phyloP scores from a whole-genome alignment of 2,113 vertebrate genomes.

The Paracanthobrama guichenoti region DNA sequence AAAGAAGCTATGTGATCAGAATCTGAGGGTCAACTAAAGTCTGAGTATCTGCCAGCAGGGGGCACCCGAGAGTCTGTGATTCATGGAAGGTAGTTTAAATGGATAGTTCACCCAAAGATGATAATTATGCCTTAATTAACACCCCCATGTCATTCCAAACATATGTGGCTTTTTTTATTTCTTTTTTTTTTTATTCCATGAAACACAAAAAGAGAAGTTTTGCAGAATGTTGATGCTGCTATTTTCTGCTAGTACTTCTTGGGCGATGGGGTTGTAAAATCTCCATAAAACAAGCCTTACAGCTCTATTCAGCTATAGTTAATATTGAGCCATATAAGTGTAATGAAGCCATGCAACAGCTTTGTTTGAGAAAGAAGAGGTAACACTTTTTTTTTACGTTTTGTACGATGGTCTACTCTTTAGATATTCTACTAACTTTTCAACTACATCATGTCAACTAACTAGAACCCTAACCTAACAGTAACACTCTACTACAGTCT shows the following conservation, averaged over 20 bases:
- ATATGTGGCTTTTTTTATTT: neutral
- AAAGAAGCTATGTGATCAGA: neutral
- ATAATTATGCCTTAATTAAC: neutral
- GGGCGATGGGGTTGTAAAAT: neutral
- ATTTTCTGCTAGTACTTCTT: neutral
- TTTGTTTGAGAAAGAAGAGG: neutral
- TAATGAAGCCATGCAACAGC: neutral
- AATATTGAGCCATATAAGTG: neutral
- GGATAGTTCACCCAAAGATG: neutral
- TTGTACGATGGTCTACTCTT: no score
- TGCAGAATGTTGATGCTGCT: neutral
- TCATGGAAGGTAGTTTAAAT: conserved; percentile 4
- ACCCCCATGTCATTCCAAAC: neutral
- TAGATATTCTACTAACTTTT: no score
- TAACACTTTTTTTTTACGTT: no score
- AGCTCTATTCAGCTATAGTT: neutral
- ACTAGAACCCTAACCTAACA: no score
- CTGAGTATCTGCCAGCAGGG: conserved; percentile 1
- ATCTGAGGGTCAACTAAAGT: neutral
- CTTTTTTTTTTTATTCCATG: neutral
- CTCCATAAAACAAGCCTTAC: neutral
- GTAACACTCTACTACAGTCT: no score
- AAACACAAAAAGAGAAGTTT: neutral
- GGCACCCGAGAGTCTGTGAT: neutral
- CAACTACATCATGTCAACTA: no score